Percentiles rank a stretch among this genome's conserved stretches.
phyloP scores from a whole-genome alignment of 92 coral and sea anemone genomes.

The Plumapathes pennacea region DNA sequence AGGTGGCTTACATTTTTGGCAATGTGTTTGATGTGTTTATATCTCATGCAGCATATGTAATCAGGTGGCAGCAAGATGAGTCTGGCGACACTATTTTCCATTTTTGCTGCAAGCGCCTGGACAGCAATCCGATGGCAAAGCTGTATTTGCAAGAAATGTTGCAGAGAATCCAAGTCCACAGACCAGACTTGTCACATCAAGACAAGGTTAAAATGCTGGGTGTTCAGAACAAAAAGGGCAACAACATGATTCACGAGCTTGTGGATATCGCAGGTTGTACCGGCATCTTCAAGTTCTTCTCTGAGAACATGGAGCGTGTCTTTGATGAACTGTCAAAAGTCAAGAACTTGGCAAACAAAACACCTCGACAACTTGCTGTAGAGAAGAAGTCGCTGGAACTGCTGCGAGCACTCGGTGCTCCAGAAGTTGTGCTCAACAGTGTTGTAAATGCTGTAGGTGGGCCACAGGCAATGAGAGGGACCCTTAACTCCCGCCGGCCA shows the following conservation, averaged over 20 bases:
- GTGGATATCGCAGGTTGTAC: constrained; percentile 11
- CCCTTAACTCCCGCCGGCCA: too few species aligned
- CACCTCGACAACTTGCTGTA: constrained; percentile 36
- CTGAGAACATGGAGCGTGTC: not conserved
- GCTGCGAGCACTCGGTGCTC: constrained; percentile 23
- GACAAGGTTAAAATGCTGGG: not conserved
- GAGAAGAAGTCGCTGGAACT: constrained; percentile 11
- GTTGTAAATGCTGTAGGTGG: constrained; percentile 13
- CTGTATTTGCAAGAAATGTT: constrained; percentile 2
- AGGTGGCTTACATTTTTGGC: constrained; percentile 5
- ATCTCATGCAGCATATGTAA: constrained; percentile 1
- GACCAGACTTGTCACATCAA: too few species aligned
- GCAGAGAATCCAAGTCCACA: constrained; percentile 10
- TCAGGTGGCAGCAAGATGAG: constrained; percentile 5
- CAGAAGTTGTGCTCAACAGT: constrained; percentile 13
- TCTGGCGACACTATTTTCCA: constrained; percentile 19
- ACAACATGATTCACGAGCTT: constrained; percentile 16
- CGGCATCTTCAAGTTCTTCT: not conserved
- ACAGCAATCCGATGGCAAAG: constrained; percentile 1
- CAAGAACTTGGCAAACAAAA: constrained; percentile 14
- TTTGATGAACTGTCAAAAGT: constrained; percentile 15
- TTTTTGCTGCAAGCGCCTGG: constrained; percentile 5
- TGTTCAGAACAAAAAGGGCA: constrained; percentile 16
- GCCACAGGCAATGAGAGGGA: not conserved
- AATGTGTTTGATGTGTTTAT: constrained; percentile 10